Base-by-base conservation (phyloP, 2,888 invertebrate species). In the Alloplasta piceator region DNA sequence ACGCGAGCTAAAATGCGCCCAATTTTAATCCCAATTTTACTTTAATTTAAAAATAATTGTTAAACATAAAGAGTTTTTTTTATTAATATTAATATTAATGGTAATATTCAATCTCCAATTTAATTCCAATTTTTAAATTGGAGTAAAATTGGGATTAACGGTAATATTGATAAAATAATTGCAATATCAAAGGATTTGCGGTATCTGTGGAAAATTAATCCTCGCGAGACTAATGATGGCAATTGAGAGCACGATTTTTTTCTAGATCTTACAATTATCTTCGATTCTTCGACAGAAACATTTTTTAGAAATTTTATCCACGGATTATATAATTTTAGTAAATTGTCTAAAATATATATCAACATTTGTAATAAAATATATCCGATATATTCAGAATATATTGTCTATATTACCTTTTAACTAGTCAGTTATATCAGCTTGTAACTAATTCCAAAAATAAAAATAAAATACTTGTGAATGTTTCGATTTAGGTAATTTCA, bases 141-240 rank as follows among this genome's bases (percentile, higher is more conserved):
- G 26, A 26, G 26, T 26, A 26, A 26, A 2, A 26, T 2, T 26
- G 26, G 26, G 26, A 26, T 26, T 26, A 26, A 26, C 3, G 26
- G 26, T 26, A 26, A 26, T 26, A 26, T n/a, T n/a, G n/a, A n/a
- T n/a, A n/a, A n/a, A 48, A 38, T 6, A 46, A 64, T 64, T n/a
- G 36, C 26, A 14, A 6, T n/a, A 63, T 6, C 48, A 48, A 64
- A 48, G 48, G 12, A 48, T 36, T n/a, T n/a, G n/a, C n/a, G n/a
- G n/a, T 64, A 64, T 64, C 63, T 48, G n/a, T 5, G 7, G 10
- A 48, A 6, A n/a, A 10, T 64, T 41, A 48, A 48, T 48, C 12
- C 36, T 64, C 63, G 36, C n/a, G 10, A 41, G 41, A 43, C 7
- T 10, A 9, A n/a, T 4, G 48, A 48, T n/a, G 16, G 9, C 10